Base-by-base conservation (phyloP, 2,797 vertebrate genomes). In the Pitangus sulphuratus region DNA sequence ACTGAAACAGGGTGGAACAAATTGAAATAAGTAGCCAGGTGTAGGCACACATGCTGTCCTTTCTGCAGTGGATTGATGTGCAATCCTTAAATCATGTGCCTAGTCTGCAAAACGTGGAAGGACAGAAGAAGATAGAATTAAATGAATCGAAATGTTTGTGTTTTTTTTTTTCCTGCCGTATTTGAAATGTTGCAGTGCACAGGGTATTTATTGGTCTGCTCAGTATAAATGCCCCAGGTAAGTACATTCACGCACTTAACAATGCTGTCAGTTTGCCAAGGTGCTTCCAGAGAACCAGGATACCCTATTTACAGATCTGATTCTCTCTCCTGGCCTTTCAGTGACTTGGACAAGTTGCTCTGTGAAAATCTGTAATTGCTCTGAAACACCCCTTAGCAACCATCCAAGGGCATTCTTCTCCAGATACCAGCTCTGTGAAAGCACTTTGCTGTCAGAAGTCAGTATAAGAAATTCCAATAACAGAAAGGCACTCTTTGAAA, bases 131-230 rank as follows among this genome's bases (percentile, higher is more conserved):
- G 37, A 33, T 7, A 77, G 20, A 71, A 62, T 44, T 42, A 77
- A 81, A 50, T 81, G 8, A 58, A 45, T 22, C 39, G 7, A 53
- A 61, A 26, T 50, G 5, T 60, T 39, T 42, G 17, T 40, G 15
- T 42, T 42, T 42, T 7, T 42, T 7, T 42, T 45, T 81, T 66
- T 40, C n/a, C 44, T 68, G 25, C 12, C 0, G 0, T 54, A 48
- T 76, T 84, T 71, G 54, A 87, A 65, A 48, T 72, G 30, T 11
- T 75, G 33, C 20, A 24, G 28, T 1, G 0, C 48, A 14, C 28
- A 56, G 48, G 30, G 9, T 54, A 30, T 71, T 87, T 91, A 47
- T 44, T 75, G 50, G 40, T 54, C 18, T 56, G 22, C 30, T 93
- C 31, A 15, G 33, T 66, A 9, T 24, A 24, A 48, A 42, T 47